These are phyloP conservation scores for Macrophya alboannulata DNA, from an alignment of 2,888 invertebrate species.

Conservation along the genomic window DNA sequence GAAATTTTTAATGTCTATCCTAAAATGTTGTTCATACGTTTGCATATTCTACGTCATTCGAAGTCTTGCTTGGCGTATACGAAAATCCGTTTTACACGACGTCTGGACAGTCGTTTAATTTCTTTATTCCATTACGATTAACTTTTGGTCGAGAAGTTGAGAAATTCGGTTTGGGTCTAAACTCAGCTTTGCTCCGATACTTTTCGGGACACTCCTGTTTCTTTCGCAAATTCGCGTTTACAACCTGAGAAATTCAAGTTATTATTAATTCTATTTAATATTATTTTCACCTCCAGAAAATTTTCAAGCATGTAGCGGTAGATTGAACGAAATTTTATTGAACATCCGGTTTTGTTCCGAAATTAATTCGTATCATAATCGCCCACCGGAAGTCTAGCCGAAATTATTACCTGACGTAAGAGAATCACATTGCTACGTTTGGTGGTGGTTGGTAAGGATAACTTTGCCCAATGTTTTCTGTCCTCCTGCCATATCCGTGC, in stretches of 20 bases:
- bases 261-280: not conserved
- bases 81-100: not conserved
- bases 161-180: constrained; percentile 1
- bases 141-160: not conserved
- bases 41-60: not conserved
- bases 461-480: constrained; percentile 10
- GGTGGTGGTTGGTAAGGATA: not conserved
- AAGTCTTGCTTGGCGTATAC: not conserved
- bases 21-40: not conserved
- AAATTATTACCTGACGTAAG: constrained; percentile 14
- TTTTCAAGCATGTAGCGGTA: not conserved
- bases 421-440: not conserved
- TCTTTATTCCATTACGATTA: not conserved
- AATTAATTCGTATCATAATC: not conserved
- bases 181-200: constrained; percentile 15
- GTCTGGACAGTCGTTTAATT: not conserved
- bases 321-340: not conserved
- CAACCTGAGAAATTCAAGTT: constrained; percentile 5
- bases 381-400: not conserved
- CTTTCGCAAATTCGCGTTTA: constrained; percentile 39
- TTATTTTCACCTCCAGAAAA: not conserved
- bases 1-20: not conserved
- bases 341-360: not conserved
- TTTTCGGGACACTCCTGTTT: constrained; percentile 24
- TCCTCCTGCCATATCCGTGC: constrained; percentile 39